These are phyloP conservation scores for Himalopsyche phryganea DNA, from an alignment of 1,140 invertebrate genomes.

Conservation along the genomic window DNA sequence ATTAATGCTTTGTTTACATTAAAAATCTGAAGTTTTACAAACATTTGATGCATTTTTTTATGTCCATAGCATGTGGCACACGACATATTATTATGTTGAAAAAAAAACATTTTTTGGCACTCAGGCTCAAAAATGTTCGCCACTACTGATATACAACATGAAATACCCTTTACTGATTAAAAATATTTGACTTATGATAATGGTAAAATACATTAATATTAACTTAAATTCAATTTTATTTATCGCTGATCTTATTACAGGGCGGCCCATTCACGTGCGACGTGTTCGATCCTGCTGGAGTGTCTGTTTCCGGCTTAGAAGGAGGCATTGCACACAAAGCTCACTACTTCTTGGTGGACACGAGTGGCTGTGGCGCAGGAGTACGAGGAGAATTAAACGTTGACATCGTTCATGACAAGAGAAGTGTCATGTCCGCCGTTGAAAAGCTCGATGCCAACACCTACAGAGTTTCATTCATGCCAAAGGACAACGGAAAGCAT, in stretches of 20 bases:
- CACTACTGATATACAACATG: no score
- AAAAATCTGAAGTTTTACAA: no score
- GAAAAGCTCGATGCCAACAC: constrained; percentile 78
- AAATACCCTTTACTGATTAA: no score
- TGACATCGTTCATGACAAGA: constrained; percentile 83
- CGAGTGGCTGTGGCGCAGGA: constrained; percentile 77
- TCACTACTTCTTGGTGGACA: constrained; percentile 71
- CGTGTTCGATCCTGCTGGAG: constrained; percentile 91
- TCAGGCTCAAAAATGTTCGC: no score
- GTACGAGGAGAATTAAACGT: constrained; percentile 85
- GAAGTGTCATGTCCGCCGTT: constrained; percentile 78
- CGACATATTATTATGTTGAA: no score
- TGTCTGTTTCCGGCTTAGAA: constrained; percentile 73
- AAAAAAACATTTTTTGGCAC: no score
- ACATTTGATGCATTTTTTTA: no score
- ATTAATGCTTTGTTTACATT: no score
- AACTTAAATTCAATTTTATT: no score
- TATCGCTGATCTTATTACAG: constrained; percentile 38
- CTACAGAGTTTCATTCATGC: constrained; percentile 86
- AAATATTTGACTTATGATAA: no score
- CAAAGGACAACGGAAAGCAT: constrained; percentile 87
- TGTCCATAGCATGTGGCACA: no score
- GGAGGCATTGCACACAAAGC: constrained; percentile 72
- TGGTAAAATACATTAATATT: no score
- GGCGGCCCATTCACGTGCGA: constrained; percentile 96